Conservation (phyloP, 2,113 vertebrate species). For the Ictalurus furcatus region DNA sequence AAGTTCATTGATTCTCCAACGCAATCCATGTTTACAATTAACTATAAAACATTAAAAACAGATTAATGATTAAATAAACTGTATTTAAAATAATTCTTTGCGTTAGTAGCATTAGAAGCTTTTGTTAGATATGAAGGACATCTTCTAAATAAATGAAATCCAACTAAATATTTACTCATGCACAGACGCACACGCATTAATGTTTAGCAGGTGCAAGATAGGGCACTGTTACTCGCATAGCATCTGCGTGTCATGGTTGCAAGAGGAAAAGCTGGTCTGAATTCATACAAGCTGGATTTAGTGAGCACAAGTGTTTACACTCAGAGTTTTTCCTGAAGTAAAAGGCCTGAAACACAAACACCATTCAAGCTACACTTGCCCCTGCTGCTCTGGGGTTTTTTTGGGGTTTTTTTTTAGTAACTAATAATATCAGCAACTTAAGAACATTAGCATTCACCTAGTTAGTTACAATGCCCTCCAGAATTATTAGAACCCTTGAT, state of each 20-base stretch:
- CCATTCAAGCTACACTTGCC: not conserved
- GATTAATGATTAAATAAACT: not conserved
- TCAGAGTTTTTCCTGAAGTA: not conserved
- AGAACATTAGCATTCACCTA: not conserved
- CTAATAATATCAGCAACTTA: not conserved
- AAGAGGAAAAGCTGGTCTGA: not conserved
- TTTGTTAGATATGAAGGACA: not conserved
- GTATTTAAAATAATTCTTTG: not conserved
- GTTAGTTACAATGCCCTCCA: not conserved
- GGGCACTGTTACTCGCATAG: not conserved
- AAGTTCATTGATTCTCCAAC: not conserved
- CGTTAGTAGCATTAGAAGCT: not conserved
- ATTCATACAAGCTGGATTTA: not conserved
- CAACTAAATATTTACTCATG: not conserved
- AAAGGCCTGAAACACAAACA: not conserved
- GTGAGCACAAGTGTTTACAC: not conserved
- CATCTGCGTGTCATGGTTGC: not conserved
- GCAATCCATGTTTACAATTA: not conserved
- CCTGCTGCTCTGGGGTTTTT: too few species aligned
- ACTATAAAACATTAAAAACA: not conserved
- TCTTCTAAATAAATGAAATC: not conserved
- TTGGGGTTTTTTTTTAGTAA: too few species aligned
- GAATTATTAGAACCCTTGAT: not conserved
- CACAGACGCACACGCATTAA: too few species aligned
- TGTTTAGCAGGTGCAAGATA: not conserved